A percentile compares a stretch with the other conserved stretches of the same genome.
Evolutionary conservation across 2,888 invertebrate species (phyloP).

Genomic region (Brassicogethes aeneus): DNA sequence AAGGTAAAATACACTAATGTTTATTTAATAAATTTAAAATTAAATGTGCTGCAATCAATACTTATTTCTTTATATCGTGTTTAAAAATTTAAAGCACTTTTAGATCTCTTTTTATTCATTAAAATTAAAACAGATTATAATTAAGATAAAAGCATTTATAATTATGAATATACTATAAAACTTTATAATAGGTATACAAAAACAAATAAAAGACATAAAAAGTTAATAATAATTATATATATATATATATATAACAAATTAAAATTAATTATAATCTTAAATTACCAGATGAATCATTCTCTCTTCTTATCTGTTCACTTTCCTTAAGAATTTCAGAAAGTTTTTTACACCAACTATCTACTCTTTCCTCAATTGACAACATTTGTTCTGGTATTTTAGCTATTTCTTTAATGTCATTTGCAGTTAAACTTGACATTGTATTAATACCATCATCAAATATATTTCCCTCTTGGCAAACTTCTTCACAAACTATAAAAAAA

Average conservation of each 20-base stretch:
- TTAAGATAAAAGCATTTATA: no score
- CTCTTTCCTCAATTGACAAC: slow-evolving; percentile 59
- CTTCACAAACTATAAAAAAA: slow-evolving; percentile 66
- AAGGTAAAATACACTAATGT: no score
- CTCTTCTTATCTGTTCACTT: slow-evolving; percentile 83
- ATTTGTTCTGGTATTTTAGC: slow-evolving; percentile 59
- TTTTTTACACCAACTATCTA: slow-evolving; percentile 70
- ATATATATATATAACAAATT: neutral
- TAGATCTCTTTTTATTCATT: no score
- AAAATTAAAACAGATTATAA: no score
- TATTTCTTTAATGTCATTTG: slow-evolving; percentile 62
- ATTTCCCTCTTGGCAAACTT: slow-evolving; percentile 70
- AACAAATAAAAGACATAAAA: no score
- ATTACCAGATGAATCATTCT: slow-evolving; percentile 69
- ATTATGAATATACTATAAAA: no score
- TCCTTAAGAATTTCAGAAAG: slow-evolving; percentile 80
- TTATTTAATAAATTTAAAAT: no score
- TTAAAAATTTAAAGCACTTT: no score
- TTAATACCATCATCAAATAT: slow-evolving; percentile 68
- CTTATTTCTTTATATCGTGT: no score
- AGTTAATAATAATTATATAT: neutral
- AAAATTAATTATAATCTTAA: neutral
- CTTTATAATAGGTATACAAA: no score
- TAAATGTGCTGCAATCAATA: no score
- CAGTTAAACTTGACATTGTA: slow-evolving; percentile 45